phyloP scores from a whole-genome alignment of 1,140 invertebrate species.

The Cotesia vestalis region DNA sequence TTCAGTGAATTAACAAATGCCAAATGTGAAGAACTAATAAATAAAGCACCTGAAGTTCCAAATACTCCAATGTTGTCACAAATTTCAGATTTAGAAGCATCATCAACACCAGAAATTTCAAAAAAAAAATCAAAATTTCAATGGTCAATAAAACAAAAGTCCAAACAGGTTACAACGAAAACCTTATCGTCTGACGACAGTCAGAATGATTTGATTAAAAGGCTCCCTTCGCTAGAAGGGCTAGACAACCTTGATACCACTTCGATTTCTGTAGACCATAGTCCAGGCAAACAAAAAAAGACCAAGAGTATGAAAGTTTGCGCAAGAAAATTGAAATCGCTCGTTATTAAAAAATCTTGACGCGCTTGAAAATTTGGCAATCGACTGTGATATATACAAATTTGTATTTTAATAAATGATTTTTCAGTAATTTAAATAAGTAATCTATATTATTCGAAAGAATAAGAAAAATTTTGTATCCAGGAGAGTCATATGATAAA shows the following conservation, averaged over 20 bases:
- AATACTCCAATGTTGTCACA: not conserved
- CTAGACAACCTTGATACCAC: slow-evolving; percentile 35
- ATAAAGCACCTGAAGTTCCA: not conserved
- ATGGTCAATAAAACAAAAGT: slow-evolving; percentile 6
- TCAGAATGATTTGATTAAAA: slow-evolving; percentile 22
- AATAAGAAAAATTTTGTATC: too few relatives aligned
- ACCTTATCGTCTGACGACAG: slow-evolving; percentile 9
- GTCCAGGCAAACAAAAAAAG: slow-evolving; percentile 33
- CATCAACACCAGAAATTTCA: not conserved
- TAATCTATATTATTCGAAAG: too few relatives aligned
- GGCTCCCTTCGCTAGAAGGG: slow-evolving; percentile 41
- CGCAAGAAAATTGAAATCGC: slow-evolving; percentile 39
- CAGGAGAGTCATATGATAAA: too few relatives aligned
- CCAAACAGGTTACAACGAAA: not conserved
- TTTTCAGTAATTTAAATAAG: not conserved
- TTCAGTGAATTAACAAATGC: too few relatives aligned
- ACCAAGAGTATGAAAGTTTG: slow-evolving; percentile 34
- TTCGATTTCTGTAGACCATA: not conserved
- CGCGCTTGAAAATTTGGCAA: not conserved
- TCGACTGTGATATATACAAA: slow-evolving; percentile 12
- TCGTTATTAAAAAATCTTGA: slow-evolving; percentile 31
- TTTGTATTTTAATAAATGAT: not conserved
- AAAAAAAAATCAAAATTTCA: slow-evolving; percentile 9
- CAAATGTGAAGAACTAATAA: not conserved
- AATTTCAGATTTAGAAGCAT: not conserved